Evolutionary conservation across 2,888 invertebrate genomes (phyloP).

Genomic region (Chymomyza procnemis): DNA sequence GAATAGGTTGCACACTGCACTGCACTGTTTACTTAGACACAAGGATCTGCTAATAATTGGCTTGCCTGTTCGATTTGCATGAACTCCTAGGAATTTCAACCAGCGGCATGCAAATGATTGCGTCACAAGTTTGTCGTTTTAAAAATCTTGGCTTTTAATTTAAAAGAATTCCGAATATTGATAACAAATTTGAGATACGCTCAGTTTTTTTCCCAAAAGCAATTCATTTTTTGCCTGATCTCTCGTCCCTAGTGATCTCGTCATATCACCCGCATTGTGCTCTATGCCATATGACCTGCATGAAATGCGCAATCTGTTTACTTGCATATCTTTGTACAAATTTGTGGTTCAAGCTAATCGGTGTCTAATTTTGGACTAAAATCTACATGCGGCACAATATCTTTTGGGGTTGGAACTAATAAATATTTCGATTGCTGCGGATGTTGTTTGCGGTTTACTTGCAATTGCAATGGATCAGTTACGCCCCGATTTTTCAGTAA

Average conservation of each 20-base stretch:
- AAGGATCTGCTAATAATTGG: not conserved
- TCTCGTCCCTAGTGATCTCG: conserved; percentile 8
- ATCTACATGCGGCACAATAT: conserved; percentile 54
- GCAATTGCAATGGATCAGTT: conserved; percentile 66
- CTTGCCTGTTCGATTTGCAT: not conserved
- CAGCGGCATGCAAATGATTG: not conserved
- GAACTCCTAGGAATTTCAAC: conserved; percentile 14
- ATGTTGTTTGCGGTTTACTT: conserved; percentile 32
- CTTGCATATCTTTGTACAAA: not conserved
- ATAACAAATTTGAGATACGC: no score
- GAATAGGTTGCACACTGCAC: conserved; percentile 29
- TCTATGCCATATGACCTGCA: conserved; percentile 44
- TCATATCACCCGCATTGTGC: conserved; percentile 55
- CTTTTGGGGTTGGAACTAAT: not conserved
- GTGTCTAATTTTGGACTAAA: conserved; percentile 52
- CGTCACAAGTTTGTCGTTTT: not conserved
- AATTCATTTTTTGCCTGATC: conserved; percentile 28
- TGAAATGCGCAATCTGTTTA: conserved; percentile 65
- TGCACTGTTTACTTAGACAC: not conserved
- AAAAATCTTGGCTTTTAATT: not conserved
- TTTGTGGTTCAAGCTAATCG: conserved; percentile 56
- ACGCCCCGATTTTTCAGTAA: conserved; percentile 70
- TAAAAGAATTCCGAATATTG: no score
- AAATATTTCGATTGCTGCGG: conserved; percentile 14
- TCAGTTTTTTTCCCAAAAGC: conserved; percentile 16